Base-by-base conservation (phyloP, 2,113 vertebrate genomes). In the Cettia cetti region DNA sequence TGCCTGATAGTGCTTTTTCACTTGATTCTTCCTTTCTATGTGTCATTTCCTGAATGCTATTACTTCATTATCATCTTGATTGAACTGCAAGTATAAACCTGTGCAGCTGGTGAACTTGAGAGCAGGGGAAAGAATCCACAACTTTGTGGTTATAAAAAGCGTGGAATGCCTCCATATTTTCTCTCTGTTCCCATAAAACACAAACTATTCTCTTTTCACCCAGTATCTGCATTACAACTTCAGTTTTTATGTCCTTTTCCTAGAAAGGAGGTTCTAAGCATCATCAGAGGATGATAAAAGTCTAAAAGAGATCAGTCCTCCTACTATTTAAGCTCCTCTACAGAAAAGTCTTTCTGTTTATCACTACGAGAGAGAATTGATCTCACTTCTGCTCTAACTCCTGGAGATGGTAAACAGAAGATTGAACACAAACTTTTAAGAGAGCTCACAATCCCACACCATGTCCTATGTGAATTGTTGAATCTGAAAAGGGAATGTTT, bases 1-100 rank as follows among this genome's bases (percentile, higher is more conserved):
- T 93, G 35, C 68, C 44, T 56, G 12, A 61, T 42, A 72, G 45
- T 83, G 33, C 89, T 80, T 80, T 96, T 94, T 81, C 42, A 45
- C 24, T 59, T 54, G 64, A 52, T 52, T 77, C 61, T 89, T 85
- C 35, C n/a, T 86, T 94, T 74, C 82, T 21, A 0, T 80, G 23
- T 30, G 33, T 74, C 50, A 80, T 82, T 61, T 63, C 18, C 72
- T 69, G 61, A 61, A 45, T 44, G n/a, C 39, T 57, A 13, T 70
- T 85, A n/a, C 57, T 87, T 50, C 30, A n/a, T 83, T 87, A 33
- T 47, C 27, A 35, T 65, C 47, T 65, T 80, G 33, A 52, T 8
- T 87, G 84, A 93, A 56, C 52, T 40, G 45, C 30, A 54, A 52
- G 18, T 26, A 10, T 57, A 86, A 92, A 70, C 40, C 31, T 21